A percentile compares a stretch with the other conserved stretches of the same genome.
These are phyloP conservation scores for Perccottus glenii DNA, from an alignment of 2,113 vertebrate genomes.

Conservation along the genomic window DNA sequence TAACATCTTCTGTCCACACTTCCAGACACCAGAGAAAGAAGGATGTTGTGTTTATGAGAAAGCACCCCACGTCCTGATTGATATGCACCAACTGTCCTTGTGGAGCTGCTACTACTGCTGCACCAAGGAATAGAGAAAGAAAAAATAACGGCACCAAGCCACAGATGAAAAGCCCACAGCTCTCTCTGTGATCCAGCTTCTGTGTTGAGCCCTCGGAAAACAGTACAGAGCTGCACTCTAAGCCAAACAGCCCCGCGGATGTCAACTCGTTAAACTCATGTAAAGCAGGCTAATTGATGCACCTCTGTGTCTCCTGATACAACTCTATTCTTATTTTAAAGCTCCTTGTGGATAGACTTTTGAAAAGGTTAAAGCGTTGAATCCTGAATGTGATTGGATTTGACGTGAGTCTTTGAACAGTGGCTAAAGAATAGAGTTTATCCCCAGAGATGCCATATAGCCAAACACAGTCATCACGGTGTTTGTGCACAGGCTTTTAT, in stretches of 20 bases:
- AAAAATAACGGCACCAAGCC: slow-evolving; percentile 37
- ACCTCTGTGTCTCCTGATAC: slow-evolving; percentile 9
- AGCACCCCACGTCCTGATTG: slow-evolving; percentile 56
- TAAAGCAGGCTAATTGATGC: slow-evolving; percentile 45
- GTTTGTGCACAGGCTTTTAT: slow-evolving; percentile 26
- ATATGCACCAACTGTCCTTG: slow-evolving; percentile 70
- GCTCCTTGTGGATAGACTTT: background rate
- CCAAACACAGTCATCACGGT: slow-evolving; percentile 26
- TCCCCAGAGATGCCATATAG: slow-evolving; percentile 22
- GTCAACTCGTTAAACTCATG: slow-evolving; percentile 30
- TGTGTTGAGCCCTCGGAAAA: slow-evolving; percentile 51
- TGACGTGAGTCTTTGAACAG: slow-evolving; percentile 48
- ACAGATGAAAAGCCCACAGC: slow-evolving; percentile 63
- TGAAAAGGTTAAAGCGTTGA: slow-evolving; percentile 42
- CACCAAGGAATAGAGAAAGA: slow-evolving; percentile 20
- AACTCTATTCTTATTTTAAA: slow-evolving; percentile 11
- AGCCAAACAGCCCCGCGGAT: slow-evolving; percentile 49
- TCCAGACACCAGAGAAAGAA: slow-evolving; percentile 12
- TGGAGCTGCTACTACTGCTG: slow-evolving; percentile 56
- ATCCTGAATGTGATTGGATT: slow-evolving; percentile 24
- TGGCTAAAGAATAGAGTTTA: slow-evolving; percentile 25
- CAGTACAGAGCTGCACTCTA: slow-evolving; percentile 45
- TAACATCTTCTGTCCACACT: slow-evolving; percentile 19
- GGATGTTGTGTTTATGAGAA: slow-evolving; percentile 45
- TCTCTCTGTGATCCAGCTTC: slow-evolving; percentile 56